These are phyloP conservation scores for Mesocricetus auratus DNA, from an alignment of 2,113 vertebrate species.

Conservation along the genomic window DNA sequence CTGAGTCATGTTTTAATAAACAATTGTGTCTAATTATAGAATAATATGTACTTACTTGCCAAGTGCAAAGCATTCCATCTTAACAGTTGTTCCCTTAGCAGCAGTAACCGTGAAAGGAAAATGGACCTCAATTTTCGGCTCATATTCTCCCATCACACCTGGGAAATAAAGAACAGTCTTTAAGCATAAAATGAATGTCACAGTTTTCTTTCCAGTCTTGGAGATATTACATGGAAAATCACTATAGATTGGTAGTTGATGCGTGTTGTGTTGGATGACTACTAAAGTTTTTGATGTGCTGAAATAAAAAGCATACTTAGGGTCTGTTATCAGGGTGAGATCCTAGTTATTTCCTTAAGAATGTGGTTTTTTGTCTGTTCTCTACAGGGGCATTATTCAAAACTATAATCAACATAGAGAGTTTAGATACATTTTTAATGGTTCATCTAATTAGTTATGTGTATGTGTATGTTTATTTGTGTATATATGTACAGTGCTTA, in stretches of 20 bases:
- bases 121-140: constrained; percentile 99
- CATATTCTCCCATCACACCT: constrained; percentile 99
- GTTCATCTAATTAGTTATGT: background rate
- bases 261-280: constrained; percentile 34
- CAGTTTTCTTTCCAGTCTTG: constrained; percentile 62
- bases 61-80: constrained; percentile 97
- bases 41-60: constrained; percentile 95
- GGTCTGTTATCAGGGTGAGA: background rate
- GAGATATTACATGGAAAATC: constrained; percentile 56
- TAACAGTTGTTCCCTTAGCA: constrained; percentile 94
- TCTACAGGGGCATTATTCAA: background rate
- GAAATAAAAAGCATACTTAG: background rate
- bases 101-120: constrained; percentile 94
- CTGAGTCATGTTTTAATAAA: constrained; percentile 80
- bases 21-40: constrained; percentile 81
- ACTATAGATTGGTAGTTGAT: background rate
- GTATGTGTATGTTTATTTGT: background rate
- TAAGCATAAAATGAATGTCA: constrained; percentile 80
- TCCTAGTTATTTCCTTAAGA: background rate
- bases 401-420: background rate
- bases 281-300: constrained; percentile 43
- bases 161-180: constrained; percentile 84
- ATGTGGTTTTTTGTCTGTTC: background rate
- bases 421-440: background rate
- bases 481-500: background rate